These are phyloP conservation scores for Blastobasis lacticolella DNA, from an alignment of 2,888 invertebrate genomes.

Conservation along the genomic window DNA sequence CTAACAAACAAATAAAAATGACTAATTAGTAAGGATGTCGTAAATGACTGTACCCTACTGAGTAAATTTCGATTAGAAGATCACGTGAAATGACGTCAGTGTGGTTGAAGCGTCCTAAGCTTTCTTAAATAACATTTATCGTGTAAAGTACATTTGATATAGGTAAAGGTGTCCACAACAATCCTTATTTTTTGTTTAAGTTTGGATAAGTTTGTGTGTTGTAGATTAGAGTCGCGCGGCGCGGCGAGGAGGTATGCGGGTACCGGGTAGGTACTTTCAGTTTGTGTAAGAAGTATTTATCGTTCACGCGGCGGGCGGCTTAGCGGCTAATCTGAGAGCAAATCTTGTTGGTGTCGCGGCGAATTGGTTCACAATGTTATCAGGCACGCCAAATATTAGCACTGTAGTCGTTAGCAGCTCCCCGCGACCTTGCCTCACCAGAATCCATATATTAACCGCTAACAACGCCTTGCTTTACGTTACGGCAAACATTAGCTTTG, in stretches of 20 bases:
- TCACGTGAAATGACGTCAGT: too few species aligned
- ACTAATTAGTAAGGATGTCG: too few species aligned
- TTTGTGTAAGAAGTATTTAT: conserved; percentile 24
- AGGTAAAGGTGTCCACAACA: neutral
- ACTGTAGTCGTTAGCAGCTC: conserved; percentile 51
- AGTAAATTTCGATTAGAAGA: too few species aligned
- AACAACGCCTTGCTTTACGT: conserved; percentile 26
- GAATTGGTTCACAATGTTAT: conserved; percentile 71
- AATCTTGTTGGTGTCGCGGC: conserved; percentile 62
- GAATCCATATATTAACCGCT: conserved; percentile 46
- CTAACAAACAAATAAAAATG: too few species aligned
- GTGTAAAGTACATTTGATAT: neutral
- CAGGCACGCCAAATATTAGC: conserved; percentile 61
- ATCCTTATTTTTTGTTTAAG: neutral
- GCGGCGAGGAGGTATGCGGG: too few species aligned
- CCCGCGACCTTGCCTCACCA: conserved; percentile 48
- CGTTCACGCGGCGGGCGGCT: conserved; percentile 38
- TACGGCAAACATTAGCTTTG: conserved; percentile 34
- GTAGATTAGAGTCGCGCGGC: too few species aligned
- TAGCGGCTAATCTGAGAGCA: conserved; percentile 63
- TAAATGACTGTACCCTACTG: too few species aligned
- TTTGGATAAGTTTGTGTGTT: too few species aligned
- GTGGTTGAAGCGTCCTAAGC: too few species aligned
- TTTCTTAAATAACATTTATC: too few species aligned
- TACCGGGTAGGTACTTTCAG: conserved; percentile 15